Percentiles rank a stretch among this genome's conserved stretches.
phyloP scores from a whole-genome alignment of 2,797 vertebrate genomes.

The Furcifer pardalis region DNA sequence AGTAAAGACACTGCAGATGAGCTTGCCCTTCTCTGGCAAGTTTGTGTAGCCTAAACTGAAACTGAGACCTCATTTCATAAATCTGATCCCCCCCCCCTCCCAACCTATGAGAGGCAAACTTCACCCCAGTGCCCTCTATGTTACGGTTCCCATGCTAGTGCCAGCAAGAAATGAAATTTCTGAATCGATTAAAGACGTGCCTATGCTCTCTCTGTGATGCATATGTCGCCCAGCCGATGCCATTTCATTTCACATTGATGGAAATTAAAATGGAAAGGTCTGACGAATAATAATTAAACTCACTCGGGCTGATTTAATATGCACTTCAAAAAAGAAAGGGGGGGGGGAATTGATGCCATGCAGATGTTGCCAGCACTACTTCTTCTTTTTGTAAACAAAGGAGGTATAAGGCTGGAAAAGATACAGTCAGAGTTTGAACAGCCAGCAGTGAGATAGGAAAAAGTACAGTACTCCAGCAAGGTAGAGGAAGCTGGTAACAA shows the following conservation, averaged over 20 bases:
- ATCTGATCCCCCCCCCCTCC: no score
- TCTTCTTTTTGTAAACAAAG: neutral
- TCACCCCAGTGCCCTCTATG: neutral
- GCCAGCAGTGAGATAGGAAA: constrained; percentile 16
- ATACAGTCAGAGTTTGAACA: neutral
- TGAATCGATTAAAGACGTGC: neutral
- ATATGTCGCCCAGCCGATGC: neutral
- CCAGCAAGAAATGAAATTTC: constrained; percentile 10
- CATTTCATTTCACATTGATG: constrained; percentile 40
- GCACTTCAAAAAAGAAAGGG: constrained; percentile 14
- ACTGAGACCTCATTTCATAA: no score
- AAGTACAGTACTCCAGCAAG: constrained; percentile 26
- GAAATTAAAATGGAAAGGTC: constrained; percentile 64
- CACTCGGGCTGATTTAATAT: constrained; percentile 49
- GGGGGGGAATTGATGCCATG: constrained; percentile 20
- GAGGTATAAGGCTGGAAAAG: constrained; percentile 15
- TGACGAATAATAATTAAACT: constrained; percentile 53
- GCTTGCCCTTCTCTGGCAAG: no score
- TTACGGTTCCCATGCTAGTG: constrained; percentile 3
- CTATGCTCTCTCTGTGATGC: no score
- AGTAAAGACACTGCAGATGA: neutral
- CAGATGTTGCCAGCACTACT: constrained; percentile 43
- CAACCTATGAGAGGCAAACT: constrained; percentile 23
- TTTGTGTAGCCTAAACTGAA: no score
- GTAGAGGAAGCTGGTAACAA: no score